Base-by-base conservation (phyloP, 2,888 invertebrate species). In the Odiellus spinosus region DNA sequence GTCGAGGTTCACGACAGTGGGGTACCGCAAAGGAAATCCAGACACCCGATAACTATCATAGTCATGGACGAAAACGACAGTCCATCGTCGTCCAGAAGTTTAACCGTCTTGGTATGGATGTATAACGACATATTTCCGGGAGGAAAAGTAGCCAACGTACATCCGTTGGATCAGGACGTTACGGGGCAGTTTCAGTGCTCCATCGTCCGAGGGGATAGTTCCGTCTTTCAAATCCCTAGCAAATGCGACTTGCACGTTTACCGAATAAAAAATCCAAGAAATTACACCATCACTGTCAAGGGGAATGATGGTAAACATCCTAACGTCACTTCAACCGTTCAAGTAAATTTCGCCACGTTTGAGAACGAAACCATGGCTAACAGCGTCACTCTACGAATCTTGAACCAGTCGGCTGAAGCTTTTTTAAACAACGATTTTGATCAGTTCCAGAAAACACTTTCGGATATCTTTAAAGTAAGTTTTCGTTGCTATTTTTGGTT, bases 1-100 rank as follows among this genome's bases (percentile, higher is more conserved):
- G 77, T 93, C 45, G 79, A 87, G 66, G 85, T 90, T 4, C 82
- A 82, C 66, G 91, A 93, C 62, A 86, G 82, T 59, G 88, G 88
- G 1, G 74, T 71, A 33, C 88, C 88, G 0, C 76, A 76, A 55
- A 81, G 84, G 78, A 78, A 76, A 58, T 82, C 86, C 1, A 81
- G 82, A 55, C 82, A 84, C 61, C 73, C 76, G 8, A 73, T 91
- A 45, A 73, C 73, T 19, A 76, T 90, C 14, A 74, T 77, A 51
- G 76, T 93, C 3, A 65, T 80, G 14, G 91, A 93, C 65, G 79
- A 83, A 64, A 93, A 93, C 64, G 91, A 93, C 59, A 85, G 82
- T 62, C 86, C 90, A 14, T 90, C 87, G 0, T 76, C 77, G 2
- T 74, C 87, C 17, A 74, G 91, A 59, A 80, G 81, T 10, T 82